Percentiles rank a stretch among this genome's conserved stretches.
phyloP scores from a whole-genome alignment of 30 jellyfish, hydroid and myxozoan species.

The Phacellophora camtschatica region DNA sequence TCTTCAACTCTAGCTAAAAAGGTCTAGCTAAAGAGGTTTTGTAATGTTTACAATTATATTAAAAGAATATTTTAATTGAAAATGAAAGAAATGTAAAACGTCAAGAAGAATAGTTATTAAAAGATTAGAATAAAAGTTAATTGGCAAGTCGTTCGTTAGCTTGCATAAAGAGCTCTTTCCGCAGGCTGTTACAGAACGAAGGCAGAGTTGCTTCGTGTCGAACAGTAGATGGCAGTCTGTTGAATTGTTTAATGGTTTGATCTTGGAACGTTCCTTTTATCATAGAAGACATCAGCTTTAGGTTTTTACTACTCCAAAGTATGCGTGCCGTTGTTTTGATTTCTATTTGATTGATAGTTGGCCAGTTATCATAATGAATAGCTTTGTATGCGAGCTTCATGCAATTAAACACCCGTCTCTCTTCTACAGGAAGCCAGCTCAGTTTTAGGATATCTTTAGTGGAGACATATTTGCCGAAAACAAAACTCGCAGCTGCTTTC shows the following conservation, averaged over 20 bases:
- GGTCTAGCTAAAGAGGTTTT: too few species aligned
- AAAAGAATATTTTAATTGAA: too few species aligned
- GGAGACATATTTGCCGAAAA: neutral
- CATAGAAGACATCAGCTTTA: conserved; percentile 25
- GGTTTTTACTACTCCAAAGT: conserved; percentile 16
- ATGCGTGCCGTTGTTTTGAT: conserved; percentile 27
- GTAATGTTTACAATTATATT: too few species aligned
- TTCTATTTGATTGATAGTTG: conserved; percentile 9
- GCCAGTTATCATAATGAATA: conserved; percentile 35
- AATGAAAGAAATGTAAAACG: too few species aligned
- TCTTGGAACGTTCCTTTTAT: conserved; percentile 25
- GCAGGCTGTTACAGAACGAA: too few species aligned
- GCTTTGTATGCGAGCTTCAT: conserved; percentile 31
- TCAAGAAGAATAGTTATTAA: too few species aligned
- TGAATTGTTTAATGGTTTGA: conserved; percentile 25
- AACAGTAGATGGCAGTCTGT: conserved; percentile 23
- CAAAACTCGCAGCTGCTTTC: conserved; percentile 30
- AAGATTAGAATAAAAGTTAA: too few species aligned
- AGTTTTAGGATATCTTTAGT: neutral
- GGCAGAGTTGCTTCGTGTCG: too few species aligned
- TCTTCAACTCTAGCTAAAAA: too few species aligned
- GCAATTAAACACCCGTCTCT: conserved; percentile 25
- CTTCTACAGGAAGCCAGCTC: conserved; percentile 26
- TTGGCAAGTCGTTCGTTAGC: too few species aligned
- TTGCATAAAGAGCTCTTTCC: too few species aligned